Evolutionary conservation across 2,797 vertebrate genomes (phyloP).

Genomic region (Remorina albescens): DNA sequence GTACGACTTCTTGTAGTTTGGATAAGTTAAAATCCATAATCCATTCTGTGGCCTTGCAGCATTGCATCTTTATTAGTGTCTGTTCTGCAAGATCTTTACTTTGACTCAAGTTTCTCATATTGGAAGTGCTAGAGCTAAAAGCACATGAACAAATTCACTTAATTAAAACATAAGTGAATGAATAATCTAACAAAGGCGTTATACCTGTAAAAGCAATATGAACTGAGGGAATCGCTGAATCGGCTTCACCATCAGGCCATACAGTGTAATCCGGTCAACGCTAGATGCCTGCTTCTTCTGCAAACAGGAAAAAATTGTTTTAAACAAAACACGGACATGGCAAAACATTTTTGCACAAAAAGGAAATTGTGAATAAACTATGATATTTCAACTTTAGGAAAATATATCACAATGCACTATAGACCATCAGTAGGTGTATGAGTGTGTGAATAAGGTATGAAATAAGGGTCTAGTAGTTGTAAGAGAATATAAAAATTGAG

Average conservation of each 20-base stretch:
- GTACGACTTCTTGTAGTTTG: constrained; percentile 20
- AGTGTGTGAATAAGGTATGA: constrained; percentile 55
- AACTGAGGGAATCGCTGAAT: constrained; percentile 98
- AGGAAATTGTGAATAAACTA: constrained; percentile 33
- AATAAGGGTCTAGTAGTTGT: constrained; percentile 52
- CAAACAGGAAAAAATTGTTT: constrained; percentile 12
- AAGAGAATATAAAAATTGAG: constrained; percentile 34
- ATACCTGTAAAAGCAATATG: constrained; percentile 96
- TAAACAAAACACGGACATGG: not conserved
- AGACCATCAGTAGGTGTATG: constrained; percentile 40
- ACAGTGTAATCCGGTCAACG: constrained; percentile 93
- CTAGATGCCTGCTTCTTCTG: constrained; percentile 95
- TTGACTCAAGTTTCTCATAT: constrained; percentile 16
- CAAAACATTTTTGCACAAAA: constrained; percentile 29
- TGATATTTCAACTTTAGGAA: constrained; percentile 21
- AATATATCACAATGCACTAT: constrained; percentile 35
- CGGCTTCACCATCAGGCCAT: constrained; percentile 97
- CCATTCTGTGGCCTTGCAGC: constrained; percentile 27
- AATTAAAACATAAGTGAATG: constrained; percentile 18
- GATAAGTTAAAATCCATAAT: constrained; percentile 49
- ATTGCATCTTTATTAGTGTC: constrained; percentile 28
- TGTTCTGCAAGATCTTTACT: constrained; percentile 26
- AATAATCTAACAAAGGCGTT: constrained; percentile 9
- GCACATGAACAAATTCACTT: not conserved
- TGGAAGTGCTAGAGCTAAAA: constrained; percentile 8